A percentile compares a stretch with the other conserved stretches of the same genome.
Evolutionary conservation across 2,113 vertebrate species (phyloP).

Genomic region (Mungos mungo): DNA sequence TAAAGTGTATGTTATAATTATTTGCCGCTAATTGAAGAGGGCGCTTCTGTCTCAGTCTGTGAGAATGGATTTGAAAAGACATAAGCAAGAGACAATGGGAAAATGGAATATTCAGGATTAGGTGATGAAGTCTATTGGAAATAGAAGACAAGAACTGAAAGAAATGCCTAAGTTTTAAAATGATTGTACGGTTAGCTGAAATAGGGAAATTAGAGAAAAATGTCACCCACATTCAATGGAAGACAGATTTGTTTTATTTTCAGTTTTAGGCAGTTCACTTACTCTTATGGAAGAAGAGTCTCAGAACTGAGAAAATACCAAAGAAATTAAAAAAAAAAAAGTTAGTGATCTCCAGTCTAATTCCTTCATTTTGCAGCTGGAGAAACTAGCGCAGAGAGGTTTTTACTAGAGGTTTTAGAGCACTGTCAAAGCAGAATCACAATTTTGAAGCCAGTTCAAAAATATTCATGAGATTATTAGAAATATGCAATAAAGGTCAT

Average conservation of each 20-base stretch:
- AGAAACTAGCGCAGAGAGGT: neutral
- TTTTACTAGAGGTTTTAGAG: neutral
- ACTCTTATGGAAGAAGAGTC: neutral
- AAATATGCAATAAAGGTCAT: neutral
- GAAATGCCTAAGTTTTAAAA: neutral
- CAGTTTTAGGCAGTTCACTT: neutral
- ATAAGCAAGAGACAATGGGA: neutral
- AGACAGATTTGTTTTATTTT: slow-evolving; percentile 21
- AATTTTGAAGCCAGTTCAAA: neutral
- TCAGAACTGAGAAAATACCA: neutral
- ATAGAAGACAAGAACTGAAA: slow-evolving; percentile 12
- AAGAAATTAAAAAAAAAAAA: neutral
- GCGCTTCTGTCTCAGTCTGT: neutral
- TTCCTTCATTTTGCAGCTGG: neutral
- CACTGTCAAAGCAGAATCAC: neutral
- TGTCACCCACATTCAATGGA: neutral
- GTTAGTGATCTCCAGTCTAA: neutral
- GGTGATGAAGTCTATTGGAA: neutral
- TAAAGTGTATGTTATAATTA: neutral
- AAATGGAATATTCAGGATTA: neutral
- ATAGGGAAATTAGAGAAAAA: slow-evolving; percentile 25
- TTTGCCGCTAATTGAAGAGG: neutral
- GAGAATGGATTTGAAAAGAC: slow-evolving; percentile 24
- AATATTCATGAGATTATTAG: neutral
- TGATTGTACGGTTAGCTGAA: neutral